Percentiles rank a stretch among this genome's conserved stretches.
phyloP scores from a whole-genome alignment of 1,140 invertebrate genomes.

The Drosophila jambulina region DNA sequence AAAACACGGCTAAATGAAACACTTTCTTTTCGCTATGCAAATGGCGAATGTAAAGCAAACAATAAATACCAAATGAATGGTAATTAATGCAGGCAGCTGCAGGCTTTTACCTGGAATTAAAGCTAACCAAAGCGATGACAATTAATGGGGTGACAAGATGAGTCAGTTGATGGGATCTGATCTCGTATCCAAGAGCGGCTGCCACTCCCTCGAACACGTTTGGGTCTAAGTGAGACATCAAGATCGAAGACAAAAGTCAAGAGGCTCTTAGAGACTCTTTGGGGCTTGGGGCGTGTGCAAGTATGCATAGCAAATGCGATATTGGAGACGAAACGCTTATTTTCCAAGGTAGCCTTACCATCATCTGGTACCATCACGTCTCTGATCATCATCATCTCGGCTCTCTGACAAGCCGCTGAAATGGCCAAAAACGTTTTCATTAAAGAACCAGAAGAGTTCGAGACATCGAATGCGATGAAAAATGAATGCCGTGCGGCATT shows the following conservation, averaged over 20 bases:
- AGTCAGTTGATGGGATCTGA: slow-evolving; percentile 16
- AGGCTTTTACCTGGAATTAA: slow-evolving; percentile 51
- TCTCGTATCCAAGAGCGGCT: slow-evolving; percentile 8
- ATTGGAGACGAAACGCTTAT: slow-evolving; percentile 31
- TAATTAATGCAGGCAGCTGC: slow-evolving; percentile 31
- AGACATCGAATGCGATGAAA: slow-evolving; percentile 30
- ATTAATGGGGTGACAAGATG: slow-evolving; percentile 38
- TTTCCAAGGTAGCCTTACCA: slow-evolving; percentile 17
- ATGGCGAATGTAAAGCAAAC: slow-evolving; percentile 60
- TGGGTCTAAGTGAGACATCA: slow-evolving; percentile 44
- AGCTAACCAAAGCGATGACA: slow-evolving; percentile 10
- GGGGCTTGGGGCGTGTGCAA: slow-evolving; percentile 4
- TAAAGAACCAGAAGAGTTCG: slow-evolving; percentile 46
- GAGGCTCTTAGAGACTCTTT: not conserved
- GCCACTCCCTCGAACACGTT: slow-evolving; percentile 42
- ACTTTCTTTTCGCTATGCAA: slow-evolving; percentile 71
- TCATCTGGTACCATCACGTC: slow-evolving; percentile 17
- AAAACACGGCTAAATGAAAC: slow-evolving; percentile 55
- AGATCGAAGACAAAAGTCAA: slow-evolving; percentile 24
- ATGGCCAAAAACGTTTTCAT: slow-evolving; percentile 75
- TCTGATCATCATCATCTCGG: slow-evolving; percentile 25
- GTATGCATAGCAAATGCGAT: slow-evolving; percentile 48
- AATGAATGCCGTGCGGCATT: slow-evolving; percentile 73
- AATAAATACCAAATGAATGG: slow-evolving; percentile 40
- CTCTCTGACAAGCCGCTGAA: slow-evolving; percentile 68